These are phyloP conservation scores for Odobenus rosmarus DNA, from an alignment of 2,113 vertebrate species.

Conservation along the genomic window DNA sequence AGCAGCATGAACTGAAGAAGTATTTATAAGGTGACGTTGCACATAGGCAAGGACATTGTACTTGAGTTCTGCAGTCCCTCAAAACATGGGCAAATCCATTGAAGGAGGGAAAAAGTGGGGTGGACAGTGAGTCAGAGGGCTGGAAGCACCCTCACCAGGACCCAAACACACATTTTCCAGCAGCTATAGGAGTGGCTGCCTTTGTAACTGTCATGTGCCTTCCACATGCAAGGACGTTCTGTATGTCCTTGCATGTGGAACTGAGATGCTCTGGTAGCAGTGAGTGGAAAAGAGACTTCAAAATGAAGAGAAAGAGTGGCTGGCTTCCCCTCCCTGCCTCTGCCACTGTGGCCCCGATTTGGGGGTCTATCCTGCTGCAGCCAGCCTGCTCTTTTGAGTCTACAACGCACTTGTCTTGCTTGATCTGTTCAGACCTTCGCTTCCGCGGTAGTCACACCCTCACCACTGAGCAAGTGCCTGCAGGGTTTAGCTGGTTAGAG, in stretches of 20 bases:
- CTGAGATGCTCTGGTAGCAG: not conserved
- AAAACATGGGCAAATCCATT: not conserved
- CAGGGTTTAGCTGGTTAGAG: slow-evolving; percentile 64
- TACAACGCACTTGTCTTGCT: not conserved
- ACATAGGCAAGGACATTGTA: not conserved
- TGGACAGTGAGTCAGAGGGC: not conserved
- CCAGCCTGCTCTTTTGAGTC: not conserved
- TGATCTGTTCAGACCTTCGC: not conserved
- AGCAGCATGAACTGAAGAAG: not conserved
- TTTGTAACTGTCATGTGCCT: not conserved
- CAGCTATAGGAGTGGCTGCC: not conserved
- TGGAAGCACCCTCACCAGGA: not conserved
- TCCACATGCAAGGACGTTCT: not conserved
- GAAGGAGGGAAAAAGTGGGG: not conserved
- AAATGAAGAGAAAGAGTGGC: not conserved
- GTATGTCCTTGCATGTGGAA: not conserved
- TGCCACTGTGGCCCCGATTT: not conserved
- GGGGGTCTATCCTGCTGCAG: not conserved
- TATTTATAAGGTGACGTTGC: slow-evolving; percentile 57
- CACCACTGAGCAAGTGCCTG: slow-evolving; percentile 25
- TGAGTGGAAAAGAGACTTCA: not conserved
- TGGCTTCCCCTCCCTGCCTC: not conserved
- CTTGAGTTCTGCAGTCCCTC: not conserved
- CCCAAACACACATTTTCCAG: not conserved
- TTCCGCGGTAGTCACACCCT: not conserved